Evolutionary conservation across 30 jellyfish, hydroid and myxozoan genomes (phyloP), one percentile per base, ranked within the genome.

Genomic region (Catostylus mosaicus): DNA sequence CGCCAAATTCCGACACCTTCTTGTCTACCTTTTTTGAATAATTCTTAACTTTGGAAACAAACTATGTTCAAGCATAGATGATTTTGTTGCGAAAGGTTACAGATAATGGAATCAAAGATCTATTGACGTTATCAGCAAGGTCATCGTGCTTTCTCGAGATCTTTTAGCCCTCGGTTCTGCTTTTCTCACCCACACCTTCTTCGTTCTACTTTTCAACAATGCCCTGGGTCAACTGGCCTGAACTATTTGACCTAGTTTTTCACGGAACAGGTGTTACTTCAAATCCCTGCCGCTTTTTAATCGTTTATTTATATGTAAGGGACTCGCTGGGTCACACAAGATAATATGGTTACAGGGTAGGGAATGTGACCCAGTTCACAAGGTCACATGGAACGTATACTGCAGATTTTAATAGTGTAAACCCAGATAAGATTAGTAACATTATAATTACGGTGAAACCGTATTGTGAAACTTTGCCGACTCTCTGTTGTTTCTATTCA

Each of bases 321-420:
- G 65, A 77, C 57, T 54, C 38, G 88, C 88, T 77, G 31, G 88
- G 88, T 77, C 88, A 77, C 75, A 51, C 62, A 56, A 56, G 22
- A 75, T 77, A 77, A 56, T 77, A 62, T 12, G 45, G 85, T 74
- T 74, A 74, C 85, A 29, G 16, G 70, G 73, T 50, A 31, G 72
- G 56, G 34, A 56, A 33, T 60, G 47, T 79, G 82, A 79, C 82
- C 82, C 80, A 66, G 89, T 46, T 11, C 80, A 62, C 72, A 79
- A 79, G 89, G 89, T 79, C 89, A 79, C 30, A 38, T 30, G 75
- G 37, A 62, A 67, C 48, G 46, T 48, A 54, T 66, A 31, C 75
- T 48, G 80, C 52, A 30, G 51, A 38, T 56, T 26, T 77, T 37
- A 32, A 36, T 77, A 27, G 38, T 12, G 52, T 22, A 18, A 26